phyloP scores from a whole-genome alignment of 2,797 vertebrate genomes.

The Mionectes olivaceus region DNA sequence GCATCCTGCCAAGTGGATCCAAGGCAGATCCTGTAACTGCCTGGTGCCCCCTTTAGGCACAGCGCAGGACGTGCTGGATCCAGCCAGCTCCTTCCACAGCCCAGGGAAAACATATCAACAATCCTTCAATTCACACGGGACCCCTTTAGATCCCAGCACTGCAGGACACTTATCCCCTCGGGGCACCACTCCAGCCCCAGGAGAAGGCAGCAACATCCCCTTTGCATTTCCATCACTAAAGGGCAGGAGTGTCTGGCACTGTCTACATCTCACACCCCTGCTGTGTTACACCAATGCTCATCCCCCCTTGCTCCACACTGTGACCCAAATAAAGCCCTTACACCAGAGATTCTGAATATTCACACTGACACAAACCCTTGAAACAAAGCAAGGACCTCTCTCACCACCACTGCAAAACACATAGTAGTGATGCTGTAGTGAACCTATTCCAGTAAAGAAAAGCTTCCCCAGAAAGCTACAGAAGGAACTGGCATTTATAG shows the following conservation, averaged over 20 bases:
- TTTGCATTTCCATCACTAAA: not conserved
- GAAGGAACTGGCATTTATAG: not conserved
- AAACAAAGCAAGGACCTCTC: not conserved
- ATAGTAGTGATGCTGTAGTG: not conserved
- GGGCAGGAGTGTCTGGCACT: not conserved
- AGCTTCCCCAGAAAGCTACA: rapidly evolving
- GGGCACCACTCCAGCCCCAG: not conserved
- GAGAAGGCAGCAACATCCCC: not conserved
- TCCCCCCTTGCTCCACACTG: not conserved
- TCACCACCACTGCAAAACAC: rapidly evolving
- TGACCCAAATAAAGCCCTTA: not conserved
- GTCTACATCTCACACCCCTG: not conserved
- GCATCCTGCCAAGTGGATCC: not conserved
- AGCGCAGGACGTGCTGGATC: not conserved
- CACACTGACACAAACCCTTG: not conserved
- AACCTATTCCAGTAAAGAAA: not conserved
- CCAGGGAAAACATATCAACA: not conserved
- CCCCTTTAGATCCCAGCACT: not conserved
- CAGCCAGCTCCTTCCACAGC: not conserved
- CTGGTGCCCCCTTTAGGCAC: constrained; percentile 43
- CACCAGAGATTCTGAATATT: not conserved
- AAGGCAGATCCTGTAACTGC: not conserved
- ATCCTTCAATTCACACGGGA: rapidly evolving
- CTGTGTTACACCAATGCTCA: not conserved
- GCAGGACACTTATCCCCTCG: not conserved